A percentile compares a stretch with the other conserved stretches of the same genome.
Evolutionary conservation across 2,113 vertebrate species (phyloP).

Genomic region (Sardina pilchardus): DNA sequence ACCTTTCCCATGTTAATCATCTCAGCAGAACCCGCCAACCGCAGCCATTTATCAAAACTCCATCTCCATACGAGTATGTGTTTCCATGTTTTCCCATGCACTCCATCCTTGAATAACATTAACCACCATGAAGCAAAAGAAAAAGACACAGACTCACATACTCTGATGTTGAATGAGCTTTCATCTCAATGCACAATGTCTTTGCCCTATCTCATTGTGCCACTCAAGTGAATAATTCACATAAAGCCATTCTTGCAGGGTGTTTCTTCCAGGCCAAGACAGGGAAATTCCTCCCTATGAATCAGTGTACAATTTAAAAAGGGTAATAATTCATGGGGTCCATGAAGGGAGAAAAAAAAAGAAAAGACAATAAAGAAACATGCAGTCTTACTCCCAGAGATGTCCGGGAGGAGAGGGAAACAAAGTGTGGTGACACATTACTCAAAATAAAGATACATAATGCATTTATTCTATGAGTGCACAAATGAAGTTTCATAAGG

Average conservation of each 20-base stretch:
- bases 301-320: not conserved
- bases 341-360: not conserved
- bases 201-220: not conserved
- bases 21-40: not conserved
- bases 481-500: not conserved
- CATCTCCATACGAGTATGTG: not conserved
- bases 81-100: not conserved
- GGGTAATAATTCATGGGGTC: not conserved
- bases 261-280: not conserved
- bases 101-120: not conserved
- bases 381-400: not conserved
- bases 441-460: not conserved
- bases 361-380: not conserved
- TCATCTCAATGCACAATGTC: not conserved
- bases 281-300: not conserved
- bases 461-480: not conserved
- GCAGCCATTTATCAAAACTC: slow-evolving; percentile 22
- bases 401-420: not conserved
- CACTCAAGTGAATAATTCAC: not conserved
- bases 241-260: not conserved
- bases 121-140: not conserved
- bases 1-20: slow-evolving; percentile 13
- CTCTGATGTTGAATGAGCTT: not conserved
- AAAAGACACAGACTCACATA: not conserved
- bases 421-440: not conserved